A percentile compares a stretch with the other conserved stretches of the same genome.
These are phyloP conservation scores for Lampris incognitus DNA, from an alignment of 2,113 vertebrate species.

Conservation along the genomic window DNA sequence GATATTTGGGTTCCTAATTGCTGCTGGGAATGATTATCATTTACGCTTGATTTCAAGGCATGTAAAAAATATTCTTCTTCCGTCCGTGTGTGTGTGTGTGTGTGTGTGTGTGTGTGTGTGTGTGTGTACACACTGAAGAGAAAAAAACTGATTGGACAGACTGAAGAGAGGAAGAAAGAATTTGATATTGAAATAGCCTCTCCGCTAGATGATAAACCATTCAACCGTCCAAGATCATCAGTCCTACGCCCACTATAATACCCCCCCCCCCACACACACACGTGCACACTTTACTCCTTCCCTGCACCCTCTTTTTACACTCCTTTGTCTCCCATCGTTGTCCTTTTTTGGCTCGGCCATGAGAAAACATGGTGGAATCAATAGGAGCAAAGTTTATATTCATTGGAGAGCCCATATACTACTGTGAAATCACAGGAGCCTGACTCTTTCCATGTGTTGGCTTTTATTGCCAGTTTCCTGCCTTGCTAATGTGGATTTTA, in stretches of 20 bases:
- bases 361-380: constrained; percentile 24
- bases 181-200: constrained; percentile 39
- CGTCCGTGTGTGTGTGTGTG: too few species aligned
- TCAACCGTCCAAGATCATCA: constrained; percentile 29
- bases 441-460: constrained; percentile 79
- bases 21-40: constrained; percentile 27
- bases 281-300: constrained; percentile 29
- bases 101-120: background rate
- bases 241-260: background rate
- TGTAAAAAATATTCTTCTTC: background rate
- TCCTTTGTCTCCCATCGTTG: constrained; percentile 70
- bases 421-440: constrained; percentile 72
- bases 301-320: constrained; percentile 41
- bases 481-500: constrained; percentile 76
- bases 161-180: background rate
- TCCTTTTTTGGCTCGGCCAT: constrained; percentile 34
- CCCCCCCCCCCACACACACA: constrained; percentile 24
- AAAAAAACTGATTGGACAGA: background rate
- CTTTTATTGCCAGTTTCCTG: constrained; percentile 77
- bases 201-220: constrained; percentile 26
- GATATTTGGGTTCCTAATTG: constrained; percentile 2
- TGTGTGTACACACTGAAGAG: constrained; percentile 3
- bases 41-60: constrained; percentile 23
- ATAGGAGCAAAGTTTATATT: constrained; percentile 61
- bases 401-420: constrained; percentile 67